Conservation (phyloP, 2,797 vertebrate genomes). For the Arvicola amphibius region DNA sequence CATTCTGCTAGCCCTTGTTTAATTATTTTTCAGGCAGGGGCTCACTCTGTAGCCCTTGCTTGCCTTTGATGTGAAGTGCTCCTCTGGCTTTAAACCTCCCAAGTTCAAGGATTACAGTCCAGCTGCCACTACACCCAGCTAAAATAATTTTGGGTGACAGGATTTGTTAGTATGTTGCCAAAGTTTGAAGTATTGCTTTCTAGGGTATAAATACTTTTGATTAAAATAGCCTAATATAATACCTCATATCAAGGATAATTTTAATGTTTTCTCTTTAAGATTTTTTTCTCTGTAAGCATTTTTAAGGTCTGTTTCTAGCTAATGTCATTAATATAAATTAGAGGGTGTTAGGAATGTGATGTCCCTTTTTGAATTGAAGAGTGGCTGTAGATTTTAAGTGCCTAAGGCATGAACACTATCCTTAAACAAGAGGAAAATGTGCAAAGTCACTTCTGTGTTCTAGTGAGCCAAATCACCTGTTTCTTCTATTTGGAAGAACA, state of each 20-base stretch:
- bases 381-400: conserved; percentile 46
- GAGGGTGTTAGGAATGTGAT: conserved; percentile 40
- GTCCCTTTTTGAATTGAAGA: conserved; percentile 32
- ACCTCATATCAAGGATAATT: neutral
- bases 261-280: conserved; percentile 25
- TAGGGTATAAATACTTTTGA: conserved; percentile 9
- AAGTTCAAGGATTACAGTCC: neutral
- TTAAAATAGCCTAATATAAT: conserved; percentile 11
- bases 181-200: conserved; percentile 48
- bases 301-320: conserved; percentile 22
- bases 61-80: neutral
- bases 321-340: conserved; percentile 30
- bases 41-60: neutral
- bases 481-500: conserved; percentile 63
- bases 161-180: conserved; percentile 31
- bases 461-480: conserved; percentile 68
- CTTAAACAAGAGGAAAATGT: conserved; percentile 66
- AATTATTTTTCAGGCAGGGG: neutral
- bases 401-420: neutral
- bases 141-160: conserved; percentile 31
- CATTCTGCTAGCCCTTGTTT: neutral
- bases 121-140: neutral
- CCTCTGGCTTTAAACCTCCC: neutral
- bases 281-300: conserved; percentile 38
- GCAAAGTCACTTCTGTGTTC: conserved; percentile 68